A percentile compares a stretch with the other conserved stretches of the same genome.
phyloP scores from a whole-genome alignment of 2,888 invertebrate species.

The Dyspetes luteomarginatus region DNA sequence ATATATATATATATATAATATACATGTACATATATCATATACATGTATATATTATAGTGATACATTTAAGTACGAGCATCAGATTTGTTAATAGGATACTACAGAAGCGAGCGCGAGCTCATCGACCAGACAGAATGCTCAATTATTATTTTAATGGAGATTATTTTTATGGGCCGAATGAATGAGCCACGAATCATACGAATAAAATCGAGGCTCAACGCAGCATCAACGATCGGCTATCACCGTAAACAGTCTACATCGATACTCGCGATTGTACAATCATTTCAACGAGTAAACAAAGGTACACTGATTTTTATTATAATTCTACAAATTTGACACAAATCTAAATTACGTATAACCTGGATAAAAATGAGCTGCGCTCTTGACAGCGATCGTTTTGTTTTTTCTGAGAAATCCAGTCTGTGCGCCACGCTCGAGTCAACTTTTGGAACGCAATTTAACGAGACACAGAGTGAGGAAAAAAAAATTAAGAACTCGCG shows the following conservation, averaged over 20 bases:
- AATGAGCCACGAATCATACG: constrained; percentile 40
- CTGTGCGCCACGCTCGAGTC: no score
- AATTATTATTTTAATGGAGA: constrained; percentile 65
- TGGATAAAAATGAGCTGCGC: not conserved
- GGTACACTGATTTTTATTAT: constrained; percentile 26
- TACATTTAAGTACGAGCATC: constrained; percentile 28
- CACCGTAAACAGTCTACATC: not conserved
- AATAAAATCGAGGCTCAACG: constrained; percentile 43
- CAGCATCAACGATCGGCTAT: constrained; percentile 7
- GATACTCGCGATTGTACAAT: constrained; percentile 25
- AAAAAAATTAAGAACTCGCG: no score
- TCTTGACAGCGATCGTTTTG: not conserved
- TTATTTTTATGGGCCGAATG: constrained; percentile 56
- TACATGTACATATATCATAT: no score
- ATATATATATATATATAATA: not conserved
- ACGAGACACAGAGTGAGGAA: no score
- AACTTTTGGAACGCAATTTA: no score
- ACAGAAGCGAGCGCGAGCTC: constrained; percentile 32
- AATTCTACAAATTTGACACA: not conserved
- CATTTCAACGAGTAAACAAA: constrained; percentile 29
- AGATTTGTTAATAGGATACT: constrained; percentile 19
- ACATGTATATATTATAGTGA: not conserved
- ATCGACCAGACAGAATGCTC: constrained; percentile 54
- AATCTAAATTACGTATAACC: constrained; percentile 35
- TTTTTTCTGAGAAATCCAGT: no score